phyloP scores from a whole-genome alignment of 2,113 vertebrate species.

The Lagopus muta region DNA sequence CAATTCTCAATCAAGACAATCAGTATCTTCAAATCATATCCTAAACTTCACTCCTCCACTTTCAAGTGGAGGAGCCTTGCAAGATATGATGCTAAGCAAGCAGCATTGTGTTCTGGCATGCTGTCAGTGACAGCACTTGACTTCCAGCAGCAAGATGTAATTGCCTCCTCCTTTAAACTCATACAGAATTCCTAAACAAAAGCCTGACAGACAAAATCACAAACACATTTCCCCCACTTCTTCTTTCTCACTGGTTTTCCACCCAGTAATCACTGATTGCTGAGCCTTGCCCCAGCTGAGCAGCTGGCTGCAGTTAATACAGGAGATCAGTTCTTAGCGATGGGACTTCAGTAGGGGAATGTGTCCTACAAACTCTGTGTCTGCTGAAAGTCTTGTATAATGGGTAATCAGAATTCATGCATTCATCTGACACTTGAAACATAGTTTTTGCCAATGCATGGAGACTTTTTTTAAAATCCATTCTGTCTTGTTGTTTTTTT shows the following conservation, averaged over 20 bases:
- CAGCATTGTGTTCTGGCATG: neutral
- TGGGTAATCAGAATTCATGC: neutral
- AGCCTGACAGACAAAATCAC: neutral
- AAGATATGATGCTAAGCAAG: fast-evolving
- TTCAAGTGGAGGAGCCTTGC: neutral
- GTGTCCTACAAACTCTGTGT: neutral
- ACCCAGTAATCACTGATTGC: neutral
- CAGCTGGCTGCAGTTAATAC: neutral
- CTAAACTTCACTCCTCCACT: neutral
- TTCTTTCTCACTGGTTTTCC: neutral
- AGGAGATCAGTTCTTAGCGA: neutral
- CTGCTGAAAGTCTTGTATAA: neutral
- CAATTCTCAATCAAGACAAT: neutral
- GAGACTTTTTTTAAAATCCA: neutral
- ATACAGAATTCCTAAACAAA: neutral
- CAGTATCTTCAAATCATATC: neutral
- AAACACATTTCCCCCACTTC: neutral
- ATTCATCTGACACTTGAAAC: neutral
- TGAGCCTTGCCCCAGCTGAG: neutral
- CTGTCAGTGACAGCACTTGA: neutral
- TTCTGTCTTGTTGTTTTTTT: neutral
- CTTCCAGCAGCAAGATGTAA: neutral
- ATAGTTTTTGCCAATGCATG: neutral
- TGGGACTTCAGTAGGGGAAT: neutral
- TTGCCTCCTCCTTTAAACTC: neutral